Evolutionary conservation across 2,888 invertebrate species (phyloP).

Genomic region (Molanna angustata): DNA sequence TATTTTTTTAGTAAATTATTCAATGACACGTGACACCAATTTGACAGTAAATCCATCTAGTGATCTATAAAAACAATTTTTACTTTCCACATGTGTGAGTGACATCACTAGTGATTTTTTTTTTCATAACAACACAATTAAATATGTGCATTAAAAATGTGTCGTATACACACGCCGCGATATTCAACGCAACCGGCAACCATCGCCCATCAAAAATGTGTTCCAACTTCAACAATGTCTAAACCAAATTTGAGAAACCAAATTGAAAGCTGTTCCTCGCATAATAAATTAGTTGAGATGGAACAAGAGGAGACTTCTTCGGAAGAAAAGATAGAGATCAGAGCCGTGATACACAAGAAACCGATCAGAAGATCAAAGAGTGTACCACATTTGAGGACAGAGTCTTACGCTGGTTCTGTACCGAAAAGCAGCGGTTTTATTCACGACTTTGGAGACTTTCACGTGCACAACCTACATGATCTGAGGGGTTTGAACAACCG

Average conservation of each 20-base stretch:
- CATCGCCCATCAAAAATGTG: neutral
- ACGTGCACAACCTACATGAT: constrained; percentile 23
- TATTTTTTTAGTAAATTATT: too few relatives aligned
- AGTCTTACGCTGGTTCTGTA: constrained; percentile 26
- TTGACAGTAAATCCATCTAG: too few relatives aligned
- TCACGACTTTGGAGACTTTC: constrained; percentile 19
- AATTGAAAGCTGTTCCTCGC: neutral
- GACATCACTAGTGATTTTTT: too few relatives aligned
- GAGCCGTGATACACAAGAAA: constrained; percentile 13
- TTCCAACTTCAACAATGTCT: too few relatives aligned
- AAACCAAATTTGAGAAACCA: too few relatives aligned
- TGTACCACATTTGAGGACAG: constrained; percentile 27
- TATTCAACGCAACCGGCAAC: neutral
- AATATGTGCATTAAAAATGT: constrained; percentile 21
- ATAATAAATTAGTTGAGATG: constrained; percentile 11
- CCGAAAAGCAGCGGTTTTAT: constrained; percentile 9
- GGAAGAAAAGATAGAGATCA: constrained; percentile 26
- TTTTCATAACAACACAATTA: constrained; percentile 2
- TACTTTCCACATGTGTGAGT: too few relatives aligned
- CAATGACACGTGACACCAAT: too few relatives aligned
- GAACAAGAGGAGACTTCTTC: constrained; percentile 30
- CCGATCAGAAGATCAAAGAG: constrained; percentile 19
- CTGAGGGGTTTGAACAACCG: constrained; percentile 19
- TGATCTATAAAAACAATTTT: too few relatives aligned
- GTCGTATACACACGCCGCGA: constrained; percentile 5